Percentiles rank a stretch among this genome's conserved stretches.
Conservation (phyloP, 2,888 invertebrate genomes). For the Drepana falcataria region DNA sequence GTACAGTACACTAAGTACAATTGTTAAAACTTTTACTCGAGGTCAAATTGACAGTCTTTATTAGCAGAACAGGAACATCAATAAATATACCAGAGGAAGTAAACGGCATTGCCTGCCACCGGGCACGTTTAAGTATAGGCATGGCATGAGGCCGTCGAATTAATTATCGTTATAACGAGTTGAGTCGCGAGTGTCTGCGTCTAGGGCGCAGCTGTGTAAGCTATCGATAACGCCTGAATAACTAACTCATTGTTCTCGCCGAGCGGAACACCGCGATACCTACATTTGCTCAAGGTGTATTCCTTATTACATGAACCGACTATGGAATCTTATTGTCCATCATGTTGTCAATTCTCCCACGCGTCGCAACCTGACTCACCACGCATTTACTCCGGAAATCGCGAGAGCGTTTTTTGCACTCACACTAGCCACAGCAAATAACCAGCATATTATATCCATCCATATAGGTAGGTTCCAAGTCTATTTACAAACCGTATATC, state of each 20-base stretch:
- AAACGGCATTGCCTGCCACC: constrained; percentile 32
- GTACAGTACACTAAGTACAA: no score
- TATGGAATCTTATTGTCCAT: constrained; percentile 31
- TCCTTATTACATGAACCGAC: constrained; percentile 15
- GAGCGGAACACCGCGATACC: constrained; percentile 22
- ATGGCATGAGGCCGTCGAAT: constrained; percentile 30
- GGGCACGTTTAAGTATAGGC: constrained; percentile 13
- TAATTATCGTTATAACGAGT: constrained; percentile 41
- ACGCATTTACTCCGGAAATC: constrained; percentile 31
- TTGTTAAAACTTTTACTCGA: neutral
- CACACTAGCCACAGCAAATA: constrained; percentile 16
- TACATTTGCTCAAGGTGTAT: constrained; percentile 11
- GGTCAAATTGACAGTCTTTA: neutral
- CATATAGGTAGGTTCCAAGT: neutral
- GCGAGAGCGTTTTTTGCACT: constrained; percentile 26
- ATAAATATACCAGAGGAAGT: neutral
- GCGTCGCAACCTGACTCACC: constrained; percentile 23
- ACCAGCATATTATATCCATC: constrained; percentile 15
- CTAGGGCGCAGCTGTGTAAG: constrained; percentile 54
- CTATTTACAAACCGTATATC: neutral
- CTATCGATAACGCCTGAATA: constrained; percentile 56
- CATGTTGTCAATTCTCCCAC: constrained; percentile 40
- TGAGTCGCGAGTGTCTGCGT: constrained; percentile 28
- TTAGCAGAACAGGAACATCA: neutral
- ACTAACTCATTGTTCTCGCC: constrained; percentile 52